These are phyloP conservation scores for Saccopteryx bilineata DNA, from an alignment of 2,113 vertebrate species.

Conservation along the genomic window DNA sequence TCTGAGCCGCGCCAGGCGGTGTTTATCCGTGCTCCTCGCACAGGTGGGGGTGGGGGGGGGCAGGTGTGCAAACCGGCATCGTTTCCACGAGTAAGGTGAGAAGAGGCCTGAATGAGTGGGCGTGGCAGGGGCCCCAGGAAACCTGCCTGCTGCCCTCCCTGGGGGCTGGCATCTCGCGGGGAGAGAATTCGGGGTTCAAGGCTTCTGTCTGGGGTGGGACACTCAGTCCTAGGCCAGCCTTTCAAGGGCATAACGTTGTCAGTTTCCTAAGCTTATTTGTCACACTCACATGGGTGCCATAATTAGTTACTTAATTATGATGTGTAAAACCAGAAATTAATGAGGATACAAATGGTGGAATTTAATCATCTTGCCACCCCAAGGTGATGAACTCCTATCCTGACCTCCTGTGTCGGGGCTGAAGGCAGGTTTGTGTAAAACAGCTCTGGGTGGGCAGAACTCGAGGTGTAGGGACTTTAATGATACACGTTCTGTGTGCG, in stretches of 20 bases:
- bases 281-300: constrained; percentile 64
- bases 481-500: accelerated
- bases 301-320: constrained; percentile 79
- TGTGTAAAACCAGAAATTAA: constrained; percentile 69
- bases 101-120: accelerated
- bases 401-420: background rate
- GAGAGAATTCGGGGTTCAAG: background rate
- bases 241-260: constrained; percentile 62
- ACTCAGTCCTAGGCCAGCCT: background rate
- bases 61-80: accelerated
- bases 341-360: constrained; percentile 38
- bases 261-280: constrained; percentile 66
- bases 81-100: background rate
- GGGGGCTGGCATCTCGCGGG: background rate
- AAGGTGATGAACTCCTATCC: constrained; percentile 31
- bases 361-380: constrained; percentile 63
- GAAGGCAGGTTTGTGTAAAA: background rate
- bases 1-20: accelerated
- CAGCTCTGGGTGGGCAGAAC: accelerated
- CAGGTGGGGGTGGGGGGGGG: background rate
- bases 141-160: background rate
- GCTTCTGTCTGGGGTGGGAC: background rate
- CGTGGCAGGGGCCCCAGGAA: background rate
- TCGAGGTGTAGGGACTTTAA: accelerated
- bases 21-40: background rate